Conservation (phyloP, 2,113 vertebrate species). For the Capra hircus region DNA sequence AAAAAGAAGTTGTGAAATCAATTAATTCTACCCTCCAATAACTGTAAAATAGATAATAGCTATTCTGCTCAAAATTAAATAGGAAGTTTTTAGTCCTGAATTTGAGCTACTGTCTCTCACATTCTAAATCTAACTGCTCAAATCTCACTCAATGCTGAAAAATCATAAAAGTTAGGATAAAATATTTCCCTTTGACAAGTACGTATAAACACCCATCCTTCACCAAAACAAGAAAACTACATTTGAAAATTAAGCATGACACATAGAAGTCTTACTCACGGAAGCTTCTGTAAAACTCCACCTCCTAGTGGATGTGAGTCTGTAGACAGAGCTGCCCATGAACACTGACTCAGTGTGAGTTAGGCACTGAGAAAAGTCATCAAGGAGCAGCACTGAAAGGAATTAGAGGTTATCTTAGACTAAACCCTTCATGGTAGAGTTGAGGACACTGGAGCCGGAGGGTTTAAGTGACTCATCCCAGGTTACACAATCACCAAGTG, state of each 20-base stretch:
- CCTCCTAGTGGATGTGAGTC: neutral
- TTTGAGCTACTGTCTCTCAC: neutral
- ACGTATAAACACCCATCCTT: neutral
- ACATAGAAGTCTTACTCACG: neutral
- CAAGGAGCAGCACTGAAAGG: neutral
- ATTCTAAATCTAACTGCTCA: neutral
- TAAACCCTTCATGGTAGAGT: neutral
- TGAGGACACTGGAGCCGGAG: neutral
- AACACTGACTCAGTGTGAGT: neutral
- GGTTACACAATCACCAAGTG: neutral
- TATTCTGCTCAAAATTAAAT: neutral
- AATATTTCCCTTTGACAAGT: neutral
- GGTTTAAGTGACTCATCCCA: neutral
- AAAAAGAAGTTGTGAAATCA: neutral
- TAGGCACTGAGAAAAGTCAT: neutral
- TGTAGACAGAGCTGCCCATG: neutral
- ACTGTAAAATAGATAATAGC: neutral
- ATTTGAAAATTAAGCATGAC: neutral
- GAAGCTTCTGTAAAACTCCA: neutral
- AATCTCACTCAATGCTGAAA: neutral
- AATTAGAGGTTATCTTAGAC: neutral
- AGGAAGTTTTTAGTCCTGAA: neutral
- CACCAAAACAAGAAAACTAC: neutral
- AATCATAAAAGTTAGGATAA: constrained; percentile 8
- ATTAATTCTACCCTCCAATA: neutral